These are phyloP conservation scores for Mellilla xanthometata DNA, from an alignment of 2,888 invertebrate species.

Conservation along the genomic window DNA sequence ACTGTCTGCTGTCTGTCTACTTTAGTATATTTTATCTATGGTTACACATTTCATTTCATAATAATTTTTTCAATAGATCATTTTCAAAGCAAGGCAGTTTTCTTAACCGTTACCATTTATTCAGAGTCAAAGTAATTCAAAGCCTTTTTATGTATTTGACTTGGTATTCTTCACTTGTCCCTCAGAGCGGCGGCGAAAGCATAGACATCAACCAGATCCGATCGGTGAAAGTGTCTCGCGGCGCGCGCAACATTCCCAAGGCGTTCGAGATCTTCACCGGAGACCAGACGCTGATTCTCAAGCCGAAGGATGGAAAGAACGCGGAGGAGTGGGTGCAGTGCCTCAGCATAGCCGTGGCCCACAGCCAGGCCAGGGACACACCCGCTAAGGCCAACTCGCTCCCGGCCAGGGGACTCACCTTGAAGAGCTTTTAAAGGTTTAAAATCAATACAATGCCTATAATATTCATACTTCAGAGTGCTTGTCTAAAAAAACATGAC, in stretches of 20 bases:
- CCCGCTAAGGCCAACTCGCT: constrained; percentile 78
- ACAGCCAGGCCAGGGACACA: constrained; percentile 87
- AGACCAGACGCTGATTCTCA: constrained; percentile 95
- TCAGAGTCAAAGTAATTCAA: no score
- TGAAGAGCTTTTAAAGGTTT: constrained; percentile 63
- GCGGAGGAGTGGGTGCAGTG: constrained; percentile 98
- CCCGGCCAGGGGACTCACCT: constrained; percentile 73
- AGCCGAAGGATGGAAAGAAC: constrained; percentile 96
- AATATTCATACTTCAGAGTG: no score
- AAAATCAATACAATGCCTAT: no score
- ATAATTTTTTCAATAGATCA: no score
- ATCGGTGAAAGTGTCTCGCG: constrained; percentile 95
- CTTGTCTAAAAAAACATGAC: no score
- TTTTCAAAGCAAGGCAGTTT: no score
- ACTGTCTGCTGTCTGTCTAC: no score
- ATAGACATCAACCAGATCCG: constrained; percentile 97
- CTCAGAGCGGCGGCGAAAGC: constrained; percentile 91
- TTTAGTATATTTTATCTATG: no score
- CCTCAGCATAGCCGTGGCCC: constrained; percentile 95
- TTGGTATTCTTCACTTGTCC: constrained; percentile 15
- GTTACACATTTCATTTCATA: no score
- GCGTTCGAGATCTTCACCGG: constrained; percentile 98
- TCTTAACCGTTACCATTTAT: no score
- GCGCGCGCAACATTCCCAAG: constrained; percentile 95
- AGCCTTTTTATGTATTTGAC: no score